phyloP scores from a whole-genome alignment of 2,113 vertebrate species.

The Antechinus stuartii region DNA sequence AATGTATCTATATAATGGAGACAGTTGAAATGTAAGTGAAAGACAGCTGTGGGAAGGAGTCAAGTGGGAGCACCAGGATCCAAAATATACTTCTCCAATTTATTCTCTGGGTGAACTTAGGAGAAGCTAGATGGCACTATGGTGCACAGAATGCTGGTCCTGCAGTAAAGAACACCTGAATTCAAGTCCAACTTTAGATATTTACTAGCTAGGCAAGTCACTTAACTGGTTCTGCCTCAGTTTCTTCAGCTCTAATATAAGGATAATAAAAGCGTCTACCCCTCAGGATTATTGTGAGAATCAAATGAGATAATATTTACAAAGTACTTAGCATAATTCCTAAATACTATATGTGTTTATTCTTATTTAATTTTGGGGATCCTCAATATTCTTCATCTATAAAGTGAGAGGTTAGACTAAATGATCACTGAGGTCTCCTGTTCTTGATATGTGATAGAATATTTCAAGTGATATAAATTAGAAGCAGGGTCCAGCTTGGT shows the following conservation, averaged over 20 bases:
- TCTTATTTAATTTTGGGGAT: background rate
- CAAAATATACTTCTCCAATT: background rate
- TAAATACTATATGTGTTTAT: background rate
- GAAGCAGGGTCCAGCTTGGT: background rate
- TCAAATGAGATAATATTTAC: background rate
- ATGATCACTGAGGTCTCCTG: background rate
- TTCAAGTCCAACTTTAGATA: background rate
- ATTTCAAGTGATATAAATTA: background rate
- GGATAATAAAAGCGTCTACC: background rate
- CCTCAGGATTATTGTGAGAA: background rate
- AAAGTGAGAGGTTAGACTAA: background rate
- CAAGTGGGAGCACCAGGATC: background rate
- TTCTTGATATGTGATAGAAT: background rate
- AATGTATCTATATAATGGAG: background rate
- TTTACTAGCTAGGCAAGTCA: background rate
- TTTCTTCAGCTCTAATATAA: background rate
- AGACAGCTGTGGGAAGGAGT: background rate
- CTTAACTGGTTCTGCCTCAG: background rate
- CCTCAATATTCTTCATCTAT: background rate
- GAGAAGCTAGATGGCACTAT: background rate
- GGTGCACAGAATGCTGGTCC: background rate
- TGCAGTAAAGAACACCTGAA: background rate
- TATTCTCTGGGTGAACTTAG: background rate
- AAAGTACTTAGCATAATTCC: background rate
- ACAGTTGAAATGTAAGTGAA: background rate